These are phyloP conservation scores for Zhuqinia jingwanae DNA, from an alignment of 2,888 invertebrate species.

Conservation along the genomic window DNA sequence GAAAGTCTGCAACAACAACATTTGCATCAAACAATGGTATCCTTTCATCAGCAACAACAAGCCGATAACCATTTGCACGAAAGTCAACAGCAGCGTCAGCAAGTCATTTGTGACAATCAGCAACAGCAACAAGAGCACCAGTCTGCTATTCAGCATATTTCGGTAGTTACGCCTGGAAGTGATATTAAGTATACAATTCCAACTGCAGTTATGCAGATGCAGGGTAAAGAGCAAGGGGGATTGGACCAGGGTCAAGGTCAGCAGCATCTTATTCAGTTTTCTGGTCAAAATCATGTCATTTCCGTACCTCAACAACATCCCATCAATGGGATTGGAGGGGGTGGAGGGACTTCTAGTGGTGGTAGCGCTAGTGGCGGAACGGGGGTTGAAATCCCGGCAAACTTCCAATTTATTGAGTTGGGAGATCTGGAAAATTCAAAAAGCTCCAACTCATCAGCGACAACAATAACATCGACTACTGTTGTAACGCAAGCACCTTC, in stretches of 20 bases:
- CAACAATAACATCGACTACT: slow-evolving; percentile 45
- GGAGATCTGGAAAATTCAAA: slow-evolving; percentile 47
- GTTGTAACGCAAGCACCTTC: slow-evolving; percentile 63
- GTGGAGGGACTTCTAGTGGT: slow-evolving; percentile 1
- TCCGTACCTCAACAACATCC: slow-evolving; percentile 34
- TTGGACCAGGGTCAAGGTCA: slow-evolving; percentile 60
- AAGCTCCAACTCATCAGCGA: slow-evolving; percentile 11
- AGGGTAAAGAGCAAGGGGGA: slow-evolving; percentile 70
- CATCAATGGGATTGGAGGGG: slow-evolving; percentile 11
- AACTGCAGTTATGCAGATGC: slow-evolving; percentile 68
- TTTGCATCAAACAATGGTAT: slow-evolving; percentile 61
- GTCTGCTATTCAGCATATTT: slow-evolving; percentile 67
- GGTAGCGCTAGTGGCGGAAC: background rate
- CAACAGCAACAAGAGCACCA: slow-evolving; percentile 56
- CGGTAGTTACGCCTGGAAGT: slow-evolving; percentile 72
- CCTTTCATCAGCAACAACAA: slow-evolving; percentile 59
- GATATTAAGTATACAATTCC: slow-evolving; percentile 74
- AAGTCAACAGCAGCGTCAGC: slow-evolving; percentile 61
- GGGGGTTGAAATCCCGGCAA: background rate
- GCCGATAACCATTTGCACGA: slow-evolving; percentile 60
- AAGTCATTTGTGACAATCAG: slow-evolving; percentile 70
- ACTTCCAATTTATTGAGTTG: slow-evolving; percentile 57
- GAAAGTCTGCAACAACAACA: slow-evolving; percentile 60
- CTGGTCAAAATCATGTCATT: slow-evolving; percentile 59
- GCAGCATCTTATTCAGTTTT: slow-evolving; percentile 69